Percentiles rank a stretch among this genome's conserved stretches.
Evolutionary conservation across 2,888 invertebrate genomes (phyloP).

Genomic region (Hedya salicella): DNA sequence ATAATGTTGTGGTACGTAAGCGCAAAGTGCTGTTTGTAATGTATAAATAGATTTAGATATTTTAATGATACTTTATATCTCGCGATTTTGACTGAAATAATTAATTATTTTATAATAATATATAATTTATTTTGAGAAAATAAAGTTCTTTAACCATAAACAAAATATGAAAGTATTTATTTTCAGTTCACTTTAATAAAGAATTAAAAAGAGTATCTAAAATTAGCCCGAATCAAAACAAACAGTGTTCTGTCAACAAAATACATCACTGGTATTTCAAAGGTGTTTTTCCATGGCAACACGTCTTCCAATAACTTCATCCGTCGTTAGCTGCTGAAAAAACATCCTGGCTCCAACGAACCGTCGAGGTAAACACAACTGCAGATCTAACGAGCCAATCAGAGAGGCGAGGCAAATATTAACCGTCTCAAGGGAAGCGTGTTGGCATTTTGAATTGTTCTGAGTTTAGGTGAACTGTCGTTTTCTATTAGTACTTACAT

Average conservation of each 20-base stretch:
- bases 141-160: no score
- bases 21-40: no score
- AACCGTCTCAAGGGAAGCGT: conserved; percentile 8
- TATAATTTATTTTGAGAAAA: no score
- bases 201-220: no score
- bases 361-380: conserved; percentile 16
- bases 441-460: not conserved
- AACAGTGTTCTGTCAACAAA: conserved; percentile 1
- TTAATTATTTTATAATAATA: no score
- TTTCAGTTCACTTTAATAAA: no score
- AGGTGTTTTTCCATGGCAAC: conserved; percentile 24
- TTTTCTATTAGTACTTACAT: not conserved
- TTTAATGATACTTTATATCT: no score
- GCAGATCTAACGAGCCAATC: conserved; percentile 18
- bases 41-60: no score
- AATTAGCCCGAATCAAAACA: not conserved
- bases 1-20: no score
- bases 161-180: no score
- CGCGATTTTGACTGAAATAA: no score
- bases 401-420: conserved; percentile 16
- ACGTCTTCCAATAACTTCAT: conserved; percentile 29
- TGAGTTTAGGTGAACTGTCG: not conserved
- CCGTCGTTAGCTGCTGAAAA: conserved; percentile 27
- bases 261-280: conserved; percentile 4
- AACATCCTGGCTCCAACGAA: conserved; percentile 24